These are phyloP conservation scores for Neolamprologus fasciatus DNA, from an alignment of 2,113 vertebrate genomes.

Conservation along the genomic window DNA sequence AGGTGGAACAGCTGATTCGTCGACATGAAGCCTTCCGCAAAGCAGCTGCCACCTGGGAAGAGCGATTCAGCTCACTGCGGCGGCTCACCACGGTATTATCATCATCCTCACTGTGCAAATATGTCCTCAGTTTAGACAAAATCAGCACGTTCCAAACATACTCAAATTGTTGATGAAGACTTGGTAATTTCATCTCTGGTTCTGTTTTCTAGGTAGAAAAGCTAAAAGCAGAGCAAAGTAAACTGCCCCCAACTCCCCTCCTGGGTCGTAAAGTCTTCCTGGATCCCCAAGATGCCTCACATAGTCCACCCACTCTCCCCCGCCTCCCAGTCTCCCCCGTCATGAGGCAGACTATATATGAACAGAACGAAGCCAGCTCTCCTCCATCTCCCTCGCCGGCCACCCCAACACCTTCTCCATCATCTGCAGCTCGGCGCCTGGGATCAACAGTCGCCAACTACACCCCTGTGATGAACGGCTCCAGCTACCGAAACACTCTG, in stretches of 20 bases:
- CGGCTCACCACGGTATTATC: constrained; percentile 82
- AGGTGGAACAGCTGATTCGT: constrained; percentile 94
- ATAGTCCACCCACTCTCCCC: constrained; percentile 42
- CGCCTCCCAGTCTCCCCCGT: constrained; percentile 68
- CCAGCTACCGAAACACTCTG: constrained; percentile 42
- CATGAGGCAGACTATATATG: constrained; percentile 73
- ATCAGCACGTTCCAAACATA: not conserved
- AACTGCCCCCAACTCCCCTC: constrained; percentile 84
- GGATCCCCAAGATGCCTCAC: constrained; percentile 76
- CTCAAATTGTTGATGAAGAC: not conserved
- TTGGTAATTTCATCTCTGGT: not conserved
- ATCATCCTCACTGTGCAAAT: not conserved
- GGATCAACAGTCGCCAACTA: constrained; percentile 63
- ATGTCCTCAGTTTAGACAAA: not conserved
- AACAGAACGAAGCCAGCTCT: constrained; percentile 67
- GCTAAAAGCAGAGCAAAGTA: constrained; percentile 82
- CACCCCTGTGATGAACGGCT: constrained; percentile 68
- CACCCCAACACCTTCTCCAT: constrained; percentile 53
- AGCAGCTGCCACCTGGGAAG: constrained; percentile 88
- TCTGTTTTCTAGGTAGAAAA: constrained; percentile 79
- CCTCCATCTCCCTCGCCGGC: constrained; percentile 51
- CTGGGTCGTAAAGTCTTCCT: constrained; percentile 88
- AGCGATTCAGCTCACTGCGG: constrained; percentile 88
- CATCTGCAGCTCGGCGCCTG: constrained; percentile 53
- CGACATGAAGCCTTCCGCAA: constrained; percentile 91